Percentiles rank a stretch among this genome's conserved stretches.
Conservation (phyloP, 2,888 invertebrate genomes). For the Eulithis prunata region DNA sequence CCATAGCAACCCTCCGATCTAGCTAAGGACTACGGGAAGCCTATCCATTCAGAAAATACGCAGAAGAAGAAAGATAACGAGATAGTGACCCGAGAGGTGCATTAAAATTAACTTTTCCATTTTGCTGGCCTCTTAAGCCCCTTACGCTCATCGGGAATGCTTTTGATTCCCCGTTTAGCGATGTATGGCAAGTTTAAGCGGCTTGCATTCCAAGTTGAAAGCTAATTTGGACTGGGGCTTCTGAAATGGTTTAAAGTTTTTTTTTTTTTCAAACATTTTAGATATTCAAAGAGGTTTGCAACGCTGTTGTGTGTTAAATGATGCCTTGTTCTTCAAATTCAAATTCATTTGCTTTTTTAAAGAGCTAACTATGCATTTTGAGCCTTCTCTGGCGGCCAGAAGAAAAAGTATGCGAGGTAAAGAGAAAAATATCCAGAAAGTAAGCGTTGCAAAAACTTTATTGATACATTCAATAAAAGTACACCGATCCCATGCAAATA, state of each 20-base stretch:
- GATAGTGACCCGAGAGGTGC: slow-evolving; percentile 50
- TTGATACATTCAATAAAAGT: slow-evolving; percentile 30
- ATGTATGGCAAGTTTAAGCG: slow-evolving; percentile 28
- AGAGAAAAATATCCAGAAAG: too few species aligned
- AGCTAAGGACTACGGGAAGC: slow-evolving; percentile 21
- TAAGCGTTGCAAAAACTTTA: slow-evolving; percentile 28
- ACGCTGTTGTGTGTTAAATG: too few species aligned
- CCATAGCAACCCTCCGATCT: slow-evolving; percentile 23
- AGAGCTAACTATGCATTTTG: too few species aligned
- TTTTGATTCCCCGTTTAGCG: slow-evolving; percentile 32
- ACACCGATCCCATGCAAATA: slow-evolving; percentile 28
- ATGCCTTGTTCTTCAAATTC: too few species aligned
- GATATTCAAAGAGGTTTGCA: neutral
- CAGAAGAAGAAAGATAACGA: slow-evolving; percentile 46
- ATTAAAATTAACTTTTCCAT: slow-evolving; percentile 61
- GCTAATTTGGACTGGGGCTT: slow-evolving; percentile 30
- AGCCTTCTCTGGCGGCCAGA: too few species aligned
- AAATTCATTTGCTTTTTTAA: too few species aligned
- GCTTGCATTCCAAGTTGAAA: slow-evolving; percentile 35
- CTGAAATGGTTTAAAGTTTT: slow-evolving; percentile 13
- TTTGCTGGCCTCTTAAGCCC: slow-evolving; percentile 52
- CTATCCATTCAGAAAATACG: slow-evolving; percentile 26
- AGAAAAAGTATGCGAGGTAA: too few species aligned
- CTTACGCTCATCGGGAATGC: slow-evolving; percentile 36
- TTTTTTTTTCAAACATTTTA: neutral